Percentiles rank a stretch among this genome's conserved stretches.
Conservation (phyloP, 37 sponge, comb jelly and placozoan species). For the Oscarella lobularis region DNA sequence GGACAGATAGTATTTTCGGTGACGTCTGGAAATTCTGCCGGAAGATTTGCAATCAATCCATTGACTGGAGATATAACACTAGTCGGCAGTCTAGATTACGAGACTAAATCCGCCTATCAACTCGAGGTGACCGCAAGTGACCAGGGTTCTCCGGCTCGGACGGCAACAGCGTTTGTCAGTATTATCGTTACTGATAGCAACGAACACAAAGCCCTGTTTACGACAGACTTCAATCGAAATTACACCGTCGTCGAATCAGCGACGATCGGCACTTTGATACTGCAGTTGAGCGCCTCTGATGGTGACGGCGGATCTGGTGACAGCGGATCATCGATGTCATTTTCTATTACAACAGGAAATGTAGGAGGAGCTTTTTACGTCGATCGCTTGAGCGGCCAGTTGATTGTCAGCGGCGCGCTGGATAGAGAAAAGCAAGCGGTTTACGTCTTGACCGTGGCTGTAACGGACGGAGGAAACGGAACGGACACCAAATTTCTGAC, state of each 20-base stretch:
- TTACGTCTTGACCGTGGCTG: conserved; percentile 13
- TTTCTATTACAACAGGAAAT: conserved; percentile 2
- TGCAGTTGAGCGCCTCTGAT: not conserved
- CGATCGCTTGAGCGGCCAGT: conserved; percentile 5
- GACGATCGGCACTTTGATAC: not conserved
- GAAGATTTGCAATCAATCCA: conserved; percentile 48
- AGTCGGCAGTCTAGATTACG: conserved; percentile 43
- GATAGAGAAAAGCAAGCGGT: conserved; percentile 24
- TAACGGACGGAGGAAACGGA: conserved; percentile 9
- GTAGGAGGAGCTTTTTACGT: not conserved
- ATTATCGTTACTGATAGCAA: not conserved
- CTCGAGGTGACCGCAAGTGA: conserved; percentile 37
- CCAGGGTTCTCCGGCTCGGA: not conserved
- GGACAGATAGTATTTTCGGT: conserved; percentile 35
- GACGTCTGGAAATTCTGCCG: conserved; percentile 27
- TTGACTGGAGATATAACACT: conserved; percentile 37
- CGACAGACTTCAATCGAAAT: not conserved
- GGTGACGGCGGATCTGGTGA: not conserved
- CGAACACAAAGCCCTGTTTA: not conserved
- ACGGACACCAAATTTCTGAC: not conserved
- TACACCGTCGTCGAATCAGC: not conserved
- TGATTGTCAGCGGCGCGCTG: conserved; percentile 24
- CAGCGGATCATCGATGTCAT: conserved; percentile 16
- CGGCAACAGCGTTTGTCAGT: not conserved
- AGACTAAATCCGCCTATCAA: conserved; percentile 12